Evolutionary conservation across 2,888 invertebrate species (phyloP).

Genomic region (Chymomyza amoena): DNA sequence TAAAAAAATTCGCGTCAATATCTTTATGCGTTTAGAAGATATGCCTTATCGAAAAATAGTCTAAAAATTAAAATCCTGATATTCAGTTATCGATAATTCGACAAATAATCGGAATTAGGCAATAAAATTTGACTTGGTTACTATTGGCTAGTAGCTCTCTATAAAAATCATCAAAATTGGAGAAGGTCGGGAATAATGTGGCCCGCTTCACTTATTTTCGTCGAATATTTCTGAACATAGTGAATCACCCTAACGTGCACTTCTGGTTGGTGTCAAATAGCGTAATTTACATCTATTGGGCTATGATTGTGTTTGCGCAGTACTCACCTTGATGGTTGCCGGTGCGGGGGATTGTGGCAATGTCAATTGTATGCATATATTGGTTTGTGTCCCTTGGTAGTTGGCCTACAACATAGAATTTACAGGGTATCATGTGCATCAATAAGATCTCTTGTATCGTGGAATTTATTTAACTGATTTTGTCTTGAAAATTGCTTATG

Average conservation of each 20-base stretch:
- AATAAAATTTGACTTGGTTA: too few relatives aligned
- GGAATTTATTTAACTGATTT: not conserved
- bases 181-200: too few relatives aligned
- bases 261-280: not conserved
- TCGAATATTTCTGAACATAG: not conserved
- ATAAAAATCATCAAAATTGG: too few relatives aligned
- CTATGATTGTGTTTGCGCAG: not conserved
- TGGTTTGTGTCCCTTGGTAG: not conserved
- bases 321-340: not conserved
- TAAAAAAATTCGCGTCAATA: too few relatives aligned
- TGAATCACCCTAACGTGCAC: not conserved
- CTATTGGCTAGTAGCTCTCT: too few relatives aligned
- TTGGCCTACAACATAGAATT: not conserved
- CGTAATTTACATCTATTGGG: not conserved
- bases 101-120: too few relatives aligned
- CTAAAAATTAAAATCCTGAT: too few relatives aligned
- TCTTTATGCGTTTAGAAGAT: too few relatives aligned
- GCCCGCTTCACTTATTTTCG: too few relatives aligned
- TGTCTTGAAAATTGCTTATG: not conserved
- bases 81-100: too few relatives aligned
- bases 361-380: not conserved
- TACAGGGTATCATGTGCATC: not conserved
- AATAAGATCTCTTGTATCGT: not conserved
- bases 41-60: too few relatives aligned
- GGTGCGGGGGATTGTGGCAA: not conserved